Base-by-base conservation (phyloP, 2,888 invertebrate species). In the Eupelmus urozonus region DNA sequence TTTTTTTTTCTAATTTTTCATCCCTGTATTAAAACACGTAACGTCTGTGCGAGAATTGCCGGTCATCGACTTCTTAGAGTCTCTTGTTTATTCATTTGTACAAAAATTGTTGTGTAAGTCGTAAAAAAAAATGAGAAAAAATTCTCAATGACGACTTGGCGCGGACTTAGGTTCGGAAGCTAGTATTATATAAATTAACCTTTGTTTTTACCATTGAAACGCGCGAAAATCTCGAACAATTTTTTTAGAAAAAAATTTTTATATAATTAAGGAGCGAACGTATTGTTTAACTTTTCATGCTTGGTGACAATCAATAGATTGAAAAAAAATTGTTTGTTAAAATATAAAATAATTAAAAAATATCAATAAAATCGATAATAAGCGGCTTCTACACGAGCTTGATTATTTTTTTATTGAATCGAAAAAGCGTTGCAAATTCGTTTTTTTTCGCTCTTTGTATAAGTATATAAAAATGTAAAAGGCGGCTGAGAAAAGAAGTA, bases 41-140 rank as follows among this genome's bases (percentile, higher is more conserved):
- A 59, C 66, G 25, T 74, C 76, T 63, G 45, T 74, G 69, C 45
- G 55, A 67, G 53, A 69, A 69, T 79, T 69, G 70, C 73, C 76
- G 73, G 59, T 69, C 66, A 66, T 77, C 60, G 76, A 77, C 60
- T 65, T 74, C 7, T 16, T n/a, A 55, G 49, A 62, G 40, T 67
- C 25, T 23, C 55, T 76, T 55, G 59, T 77, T 73, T 76, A 73
- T 70, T 42, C 42, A 74, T 65, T 76, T 76, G 73, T 73, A 66
- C 60, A 73, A 76, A 78, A 74, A 76, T 76, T 70, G 73, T 80
- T 80, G 63, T 66, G 65, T 70, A 13, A 65, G 63, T 78, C 62
- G 53, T 51, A 16, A 59, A 45, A 60, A 57, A 62, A 7, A 18
- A 57, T 25, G 16, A 67, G 51, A 69, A 57, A 45, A 66, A 59